A percentile compares a stretch with the other conserved stretches of the same genome.
These are phyloP conservation scores for Chelonus insularis DNA, from an alignment of 1,140 invertebrate genomes.

Conservation along the genomic window DNA sequence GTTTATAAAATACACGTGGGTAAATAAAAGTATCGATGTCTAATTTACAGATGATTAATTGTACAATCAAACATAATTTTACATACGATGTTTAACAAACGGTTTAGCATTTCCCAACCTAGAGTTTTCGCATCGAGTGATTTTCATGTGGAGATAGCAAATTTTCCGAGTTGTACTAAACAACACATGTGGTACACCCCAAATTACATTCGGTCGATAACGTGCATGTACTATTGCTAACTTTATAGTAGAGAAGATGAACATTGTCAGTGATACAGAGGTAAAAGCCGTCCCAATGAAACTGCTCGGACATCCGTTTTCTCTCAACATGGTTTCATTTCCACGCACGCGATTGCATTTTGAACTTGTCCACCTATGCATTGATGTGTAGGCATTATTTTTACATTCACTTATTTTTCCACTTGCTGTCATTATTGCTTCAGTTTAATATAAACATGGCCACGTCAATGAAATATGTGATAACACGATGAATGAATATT, in stretches of 20 bases:
- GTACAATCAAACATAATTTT: too few species aligned
- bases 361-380: neutral
- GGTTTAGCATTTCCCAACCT: neutral
- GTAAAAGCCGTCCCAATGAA: neutral
- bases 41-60: too few species aligned
- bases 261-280: conserved; percentile 11
- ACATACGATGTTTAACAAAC: too few species aligned
- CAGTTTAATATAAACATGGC: neutral
- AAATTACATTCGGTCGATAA: conserved; percentile 37
- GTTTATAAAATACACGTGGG: too few species aligned
- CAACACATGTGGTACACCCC: conserved; percentile 31
- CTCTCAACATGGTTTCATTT: conserved; percentile 46
- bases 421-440: neutral
- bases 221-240: conserved; percentile 28
- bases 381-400: neutral
- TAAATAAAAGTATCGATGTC: too few species aligned
- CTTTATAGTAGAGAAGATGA: conserved; percentile 28
- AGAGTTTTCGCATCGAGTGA: neutral
- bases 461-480: too few species aligned
- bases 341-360: conserved; percentile 19
- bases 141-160: conserved; percentile 3
- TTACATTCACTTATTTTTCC: neutral
- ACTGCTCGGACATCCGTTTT: conserved; percentile 10
- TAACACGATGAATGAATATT: too few species aligned
- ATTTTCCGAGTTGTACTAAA: neutral